A percentile compares a stretch with the other conserved stretches of the same genome.
These are phyloP conservation scores for Leptinotarsa defecta DNA, from an alignment of 1,140 invertebrate species.

Conservation along the genomic window DNA sequence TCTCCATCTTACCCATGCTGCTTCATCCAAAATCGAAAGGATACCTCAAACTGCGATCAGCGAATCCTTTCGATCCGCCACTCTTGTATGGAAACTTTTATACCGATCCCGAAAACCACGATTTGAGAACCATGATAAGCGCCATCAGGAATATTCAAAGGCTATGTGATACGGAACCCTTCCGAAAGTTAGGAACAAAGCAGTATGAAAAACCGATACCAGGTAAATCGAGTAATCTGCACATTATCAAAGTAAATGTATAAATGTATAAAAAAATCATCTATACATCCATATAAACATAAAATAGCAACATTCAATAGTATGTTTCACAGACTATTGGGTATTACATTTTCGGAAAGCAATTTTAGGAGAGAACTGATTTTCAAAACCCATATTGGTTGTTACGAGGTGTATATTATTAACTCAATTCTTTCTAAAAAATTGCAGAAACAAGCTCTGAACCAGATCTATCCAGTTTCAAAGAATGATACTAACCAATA, in stretches of 20 bases:
- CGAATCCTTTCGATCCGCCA: conserved; percentile 73
- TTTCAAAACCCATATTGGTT: too few species aligned
- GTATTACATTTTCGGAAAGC: too few species aligned
- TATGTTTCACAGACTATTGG: too few species aligned
- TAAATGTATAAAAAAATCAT: too few species aligned
- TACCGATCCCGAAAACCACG: conserved; percentile 63
- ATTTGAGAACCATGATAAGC: conserved; percentile 42
- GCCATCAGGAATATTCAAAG: conserved; percentile 39
- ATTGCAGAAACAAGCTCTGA: too few species aligned
- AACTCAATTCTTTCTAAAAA: too few species aligned
- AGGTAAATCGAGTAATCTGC: not conserved
- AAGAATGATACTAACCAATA: too few species aligned
- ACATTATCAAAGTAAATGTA: not conserved
- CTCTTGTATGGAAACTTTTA: conserved; percentile 67
- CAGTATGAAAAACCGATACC: conserved; percentile 29
- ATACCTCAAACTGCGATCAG: conserved; percentile 66
- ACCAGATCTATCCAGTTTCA: too few species aligned
- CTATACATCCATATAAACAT: too few species aligned
- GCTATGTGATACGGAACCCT: conserved; percentile 30
- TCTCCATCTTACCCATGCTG: conserved; percentile 70
- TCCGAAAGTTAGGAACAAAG: conserved; percentile 55
- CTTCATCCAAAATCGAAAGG: conserved; percentile 77
- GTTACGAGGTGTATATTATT: too few species aligned
- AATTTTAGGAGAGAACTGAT: too few species aligned
- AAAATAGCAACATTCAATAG: too few species aligned